Percentiles rank a stretch among this genome's conserved stretches.
Evolutionary conservation across 2,797 vertebrate species (phyloP).

Genomic region (Microcaecilia unicolor): DNA sequence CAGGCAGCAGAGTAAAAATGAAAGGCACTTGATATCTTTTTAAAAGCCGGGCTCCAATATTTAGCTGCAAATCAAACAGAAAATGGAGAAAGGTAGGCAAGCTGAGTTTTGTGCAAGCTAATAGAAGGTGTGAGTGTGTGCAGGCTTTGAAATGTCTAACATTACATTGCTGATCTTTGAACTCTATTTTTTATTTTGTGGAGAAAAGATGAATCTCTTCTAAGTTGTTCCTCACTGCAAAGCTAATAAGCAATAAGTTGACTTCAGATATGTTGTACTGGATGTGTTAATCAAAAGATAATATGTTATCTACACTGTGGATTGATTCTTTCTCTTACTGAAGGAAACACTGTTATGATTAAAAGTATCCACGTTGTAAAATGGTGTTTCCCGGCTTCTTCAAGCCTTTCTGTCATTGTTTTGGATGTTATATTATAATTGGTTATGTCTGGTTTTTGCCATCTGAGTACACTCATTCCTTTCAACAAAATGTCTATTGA

Average conservation of each 20-base stretch:
- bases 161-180: slow-evolving; percentile 44
- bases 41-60: slow-evolving; percentile 53
- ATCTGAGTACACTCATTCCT: slow-evolving; percentile 2
- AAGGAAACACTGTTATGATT: slow-evolving; percentile 2
- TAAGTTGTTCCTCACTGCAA: slow-evolving; percentile 18
- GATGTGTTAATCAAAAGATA: too few relatives aligned
- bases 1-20: slow-evolving; percentile 46
- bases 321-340: slow-evolving; percentile 2
- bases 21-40: slow-evolving; percentile 52
- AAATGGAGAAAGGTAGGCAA: slow-evolving; percentile 37
- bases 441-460: neutral
- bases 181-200: slow-evolving; percentile 31
- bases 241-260: slow-evolving; percentile 35
- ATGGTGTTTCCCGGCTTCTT: neutral
- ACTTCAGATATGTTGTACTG: too few relatives aligned
- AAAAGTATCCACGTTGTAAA: slow-evolving; percentile 15
- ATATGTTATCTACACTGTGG: too few relatives aligned
- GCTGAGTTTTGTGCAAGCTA: slow-evolving; percentile 14
- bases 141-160: slow-evolving; percentile 38
- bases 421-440: slow-evolving; percentile 2
- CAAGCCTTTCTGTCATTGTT: slow-evolving; percentile 4
- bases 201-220: slow-evolving; percentile 20
- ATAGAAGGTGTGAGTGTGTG: slow-evolving; percentile 14
- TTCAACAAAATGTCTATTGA: slow-evolving; percentile 1
- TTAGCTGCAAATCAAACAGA: slow-evolving; percentile 56